Evolutionary conservation across 2,888 invertebrate species (phyloP).

Genomic region (Thelaira solivaga): DNA sequence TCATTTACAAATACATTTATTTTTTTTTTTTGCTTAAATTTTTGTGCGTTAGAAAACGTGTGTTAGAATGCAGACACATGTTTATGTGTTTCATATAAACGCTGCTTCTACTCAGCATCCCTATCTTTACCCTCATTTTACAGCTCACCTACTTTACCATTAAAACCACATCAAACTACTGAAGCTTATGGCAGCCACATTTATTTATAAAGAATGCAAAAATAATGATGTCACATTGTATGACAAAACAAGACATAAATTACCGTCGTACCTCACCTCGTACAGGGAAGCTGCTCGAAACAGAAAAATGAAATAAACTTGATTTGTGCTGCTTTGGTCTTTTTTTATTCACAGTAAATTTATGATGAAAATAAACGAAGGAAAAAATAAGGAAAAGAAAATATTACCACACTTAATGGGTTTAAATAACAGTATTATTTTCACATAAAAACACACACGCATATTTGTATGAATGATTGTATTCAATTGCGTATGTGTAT

Average conservation of each 20-base stretch:
- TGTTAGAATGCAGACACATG: background rate
- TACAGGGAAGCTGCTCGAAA: background rate
- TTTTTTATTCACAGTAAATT: conserved; percentile 17
- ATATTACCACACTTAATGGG: conserved; percentile 52
- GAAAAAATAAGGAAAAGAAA: background rate
- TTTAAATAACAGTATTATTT: conserved; percentile 32
- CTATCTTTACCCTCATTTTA: too few species aligned
- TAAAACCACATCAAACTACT: conserved; percentile 18
- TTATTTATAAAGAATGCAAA: conserved; percentile 56
- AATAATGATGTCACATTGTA: conserved; percentile 66
- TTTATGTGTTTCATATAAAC: conserved; percentile 17
- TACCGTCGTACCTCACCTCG: conserved; percentile 26
- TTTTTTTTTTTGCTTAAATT: background rate
- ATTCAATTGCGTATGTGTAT: background rate
- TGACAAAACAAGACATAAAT: conserved; percentile 61
- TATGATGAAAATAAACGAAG: conserved; percentile 28
- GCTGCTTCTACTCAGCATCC: conserved; percentile 7
- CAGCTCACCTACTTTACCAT: background rate
- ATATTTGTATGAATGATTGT: background rate
- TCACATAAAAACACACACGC: background rate
- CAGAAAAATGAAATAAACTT: background rate
- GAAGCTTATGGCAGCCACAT: conserved; percentile 4
- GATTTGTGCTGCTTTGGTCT: background rate
- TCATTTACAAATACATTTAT: background rate
- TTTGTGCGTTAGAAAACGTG: background rate